Conservation (phyloP, 2,797 vertebrate species). For the Eutrigla gurnardus region DNA sequence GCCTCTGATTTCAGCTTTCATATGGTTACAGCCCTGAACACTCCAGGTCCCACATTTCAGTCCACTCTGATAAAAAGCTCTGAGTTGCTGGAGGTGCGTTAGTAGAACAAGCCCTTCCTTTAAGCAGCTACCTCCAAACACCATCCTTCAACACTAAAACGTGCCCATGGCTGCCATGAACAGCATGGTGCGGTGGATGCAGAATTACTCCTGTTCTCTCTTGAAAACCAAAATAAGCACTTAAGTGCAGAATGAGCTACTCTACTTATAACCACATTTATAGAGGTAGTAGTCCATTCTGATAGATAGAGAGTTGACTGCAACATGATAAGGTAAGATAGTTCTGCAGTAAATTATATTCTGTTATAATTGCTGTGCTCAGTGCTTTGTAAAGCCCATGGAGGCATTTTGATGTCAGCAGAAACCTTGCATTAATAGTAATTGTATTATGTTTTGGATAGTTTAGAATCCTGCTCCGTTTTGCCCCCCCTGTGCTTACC, state of each 20-base stretch:
- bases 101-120: not conserved
- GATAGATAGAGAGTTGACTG: too few species aligned
- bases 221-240: not conserved
- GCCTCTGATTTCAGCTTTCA: not conserved
- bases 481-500: not conserved
- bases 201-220: not conserved
- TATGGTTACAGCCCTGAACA: not conserved
- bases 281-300: too few species aligned
- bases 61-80: not conserved
- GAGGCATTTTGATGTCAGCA: not conserved
- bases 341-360: not conserved
- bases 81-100: not conserved
- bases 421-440: not conserved
- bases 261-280: too few species aligned
- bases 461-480: not conserved
- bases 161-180: not conserved
- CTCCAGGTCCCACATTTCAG: not conserved
- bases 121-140: not conserved
- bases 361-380: not conserved
- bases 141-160: not conserved
- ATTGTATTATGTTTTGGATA: not conserved
- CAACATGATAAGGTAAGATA: not conserved
- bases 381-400: not conserved
- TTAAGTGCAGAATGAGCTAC: not conserved
- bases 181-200: not conserved